Evolutionary conservation across 2,888 invertebrate species (phyloP), one percentile per base, ranked within the genome.

Genomic region (Laothoe populi): DNA sequence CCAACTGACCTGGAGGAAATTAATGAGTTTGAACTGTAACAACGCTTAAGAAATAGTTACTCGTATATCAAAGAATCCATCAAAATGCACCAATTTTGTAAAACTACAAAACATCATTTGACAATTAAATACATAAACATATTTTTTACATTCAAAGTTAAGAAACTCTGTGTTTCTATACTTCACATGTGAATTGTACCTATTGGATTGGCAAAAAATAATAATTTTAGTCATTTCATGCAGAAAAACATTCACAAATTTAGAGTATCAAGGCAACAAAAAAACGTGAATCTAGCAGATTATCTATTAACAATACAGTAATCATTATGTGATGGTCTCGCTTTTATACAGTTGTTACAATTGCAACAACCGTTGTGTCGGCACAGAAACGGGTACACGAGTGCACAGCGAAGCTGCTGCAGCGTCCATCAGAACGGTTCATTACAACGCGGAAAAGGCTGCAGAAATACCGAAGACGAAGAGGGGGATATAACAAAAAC

Each of bases 401-500:
- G 31, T 53, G 53, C 35, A 31, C 10, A 53, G 53, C 21, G 19
- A 35, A 53, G 31, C 35, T 35, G 53, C 8, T 35, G 35, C 49
- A 53, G 1, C 49, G 53, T 53, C 53, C 4, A 35, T 53, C 53
- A 49, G 49, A 49, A 26, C 49, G 53, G 35, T 35, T 53, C 35
- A 53, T 53, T 35, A 53, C 19, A 35, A 19, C 4, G 53, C 26
- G 16, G 16, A n/a, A 1, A n/a, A 49, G 49, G 31, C 16, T 26
- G 26, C 16, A 13, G 31, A 31, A 49, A 35, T 4, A 35, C 19
- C 31, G 19, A 31, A 5, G 31, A 8, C 7, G 35, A 3, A 19
- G 53, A 11, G 35, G 1, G 31, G 11, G 19, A 13, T 5, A 10
- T 38, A 7, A 48, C 53, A 35, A 53, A 26, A 53, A 53, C 31